Evolutionary conservation across 2,797 vertebrate genomes (phyloP).

Genomic region (Sparus aurata): DNA sequence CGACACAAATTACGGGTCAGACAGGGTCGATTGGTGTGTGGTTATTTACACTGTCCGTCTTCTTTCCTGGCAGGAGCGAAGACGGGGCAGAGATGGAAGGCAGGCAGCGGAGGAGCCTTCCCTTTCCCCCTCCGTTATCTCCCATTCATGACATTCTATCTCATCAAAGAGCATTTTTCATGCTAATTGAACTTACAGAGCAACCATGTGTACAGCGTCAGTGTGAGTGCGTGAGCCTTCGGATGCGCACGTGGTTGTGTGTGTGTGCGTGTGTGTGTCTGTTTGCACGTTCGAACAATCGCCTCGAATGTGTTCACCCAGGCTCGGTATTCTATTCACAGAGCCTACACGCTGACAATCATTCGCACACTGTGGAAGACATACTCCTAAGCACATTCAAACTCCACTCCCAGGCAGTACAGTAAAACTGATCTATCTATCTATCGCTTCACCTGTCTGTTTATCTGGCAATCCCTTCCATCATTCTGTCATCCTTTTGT

Average conservation of each 20-base stretch:
- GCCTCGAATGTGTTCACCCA: conserved; percentile 61
- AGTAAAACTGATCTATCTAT: conserved; percentile 72
- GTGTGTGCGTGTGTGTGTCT: conserved; percentile 27
- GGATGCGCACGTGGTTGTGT: conserved; percentile 13
- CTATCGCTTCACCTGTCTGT: conserved; percentile 72
- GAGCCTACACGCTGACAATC: conserved; percentile 60
- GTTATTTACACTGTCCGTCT: conserved; percentile 56
- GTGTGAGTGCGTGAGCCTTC: conserved; percentile 32
- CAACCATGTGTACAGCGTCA: conserved; percentile 61
- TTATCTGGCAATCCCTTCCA: conserved; percentile 71
- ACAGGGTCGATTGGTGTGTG: conserved; percentile 40
- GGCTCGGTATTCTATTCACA: conserved; percentile 68
- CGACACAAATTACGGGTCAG: conserved; percentile 70
- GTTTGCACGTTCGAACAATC: conserved; percentile 59
- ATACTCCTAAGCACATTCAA: conserved; percentile 61
- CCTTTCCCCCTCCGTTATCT: conserved; percentile 48
- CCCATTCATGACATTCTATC: conserved; percentile 77
- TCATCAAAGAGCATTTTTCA: conserved; percentile 83
- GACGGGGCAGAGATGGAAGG: conserved; percentile 29
- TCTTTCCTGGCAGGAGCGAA: conserved; percentile 36
- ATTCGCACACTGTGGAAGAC: conserved; percentile 59
- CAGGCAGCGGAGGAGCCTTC: conserved; percentile 15
- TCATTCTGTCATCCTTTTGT: conserved; percentile 73
- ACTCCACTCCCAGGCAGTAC: conserved; percentile 64
- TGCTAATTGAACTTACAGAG: conserved; percentile 86